phyloP scores from a whole-genome alignment of 2,888 invertebrate genomes.

The Papilio elwesi region DNA sequence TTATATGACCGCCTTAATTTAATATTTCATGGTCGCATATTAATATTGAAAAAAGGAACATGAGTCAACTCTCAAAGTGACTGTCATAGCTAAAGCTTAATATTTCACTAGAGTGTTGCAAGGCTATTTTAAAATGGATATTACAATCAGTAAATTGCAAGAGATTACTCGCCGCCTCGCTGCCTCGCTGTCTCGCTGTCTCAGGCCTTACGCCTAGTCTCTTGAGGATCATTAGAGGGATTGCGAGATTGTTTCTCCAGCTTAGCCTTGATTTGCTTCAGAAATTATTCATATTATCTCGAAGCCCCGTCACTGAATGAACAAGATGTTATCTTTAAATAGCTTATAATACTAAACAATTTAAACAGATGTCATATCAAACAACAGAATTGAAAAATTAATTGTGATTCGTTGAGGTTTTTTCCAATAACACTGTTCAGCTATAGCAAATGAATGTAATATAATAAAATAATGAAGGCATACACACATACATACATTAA shows the following conservation, averaged over 20 bases:
- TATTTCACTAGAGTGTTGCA: not conserved
- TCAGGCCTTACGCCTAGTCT: constrained; percentile 20
- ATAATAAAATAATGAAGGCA: no score
- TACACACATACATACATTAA: no score
- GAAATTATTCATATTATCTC: constrained; percentile 24
- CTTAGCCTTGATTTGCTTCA: constrained; percentile 28
- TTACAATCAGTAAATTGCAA: constrained; percentile 25
- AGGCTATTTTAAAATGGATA: constrained; percentile 24
- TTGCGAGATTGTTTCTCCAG: constrained; percentile 31
- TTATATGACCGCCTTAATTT: not conserved
- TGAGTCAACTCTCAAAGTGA: not conserved
- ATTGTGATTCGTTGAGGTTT: no score
- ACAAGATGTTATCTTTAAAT: constrained; percentile 4
- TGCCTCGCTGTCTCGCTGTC: not conserved
- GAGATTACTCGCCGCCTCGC: constrained; percentile 19
- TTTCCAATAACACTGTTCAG: no score
- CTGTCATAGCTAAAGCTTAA: not conserved
- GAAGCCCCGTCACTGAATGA: not conserved
- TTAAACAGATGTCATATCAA: no score
- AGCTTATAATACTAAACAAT: not conserved
- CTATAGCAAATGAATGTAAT: no score
- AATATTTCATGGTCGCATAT: not conserved
- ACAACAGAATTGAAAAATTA: no score
- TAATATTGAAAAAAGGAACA: no score
- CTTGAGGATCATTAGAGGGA: constrained; percentile 36